Evolutionary conservation across 2,113 vertebrate genomes (phyloP).

Genomic region (Pleuronectes platessa): DNA sequence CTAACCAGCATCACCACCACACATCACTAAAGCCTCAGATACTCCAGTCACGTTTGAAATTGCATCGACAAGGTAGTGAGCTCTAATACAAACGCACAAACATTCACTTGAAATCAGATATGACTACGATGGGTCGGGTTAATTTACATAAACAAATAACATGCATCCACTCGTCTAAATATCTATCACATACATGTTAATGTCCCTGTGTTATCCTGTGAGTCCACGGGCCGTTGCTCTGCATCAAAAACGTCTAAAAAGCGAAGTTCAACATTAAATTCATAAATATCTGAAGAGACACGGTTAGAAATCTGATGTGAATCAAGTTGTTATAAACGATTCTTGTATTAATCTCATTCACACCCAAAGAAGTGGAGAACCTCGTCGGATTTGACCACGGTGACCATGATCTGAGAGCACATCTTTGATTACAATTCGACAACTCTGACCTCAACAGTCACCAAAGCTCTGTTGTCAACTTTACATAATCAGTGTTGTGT

Average conservation of each 20-base stretch:
- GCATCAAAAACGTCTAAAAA: conserved; percentile 24
- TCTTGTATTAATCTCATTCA: not conserved
- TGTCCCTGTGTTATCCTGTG: conserved; percentile 4
- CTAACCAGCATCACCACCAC: conserved; percentile 39
- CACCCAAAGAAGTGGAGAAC: conserved; percentile 23
- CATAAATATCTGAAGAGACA: conserved; percentile 31
- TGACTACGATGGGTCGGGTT: conserved; percentile 3
- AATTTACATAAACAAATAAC: conserved; percentile 36
- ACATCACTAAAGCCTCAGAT: conserved; percentile 13
- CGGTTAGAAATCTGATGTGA: conserved; percentile 1
- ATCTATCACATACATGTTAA: conserved; percentile 30
- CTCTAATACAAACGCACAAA: conserved; percentile 41
- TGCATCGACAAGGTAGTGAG: conserved; percentile 38
- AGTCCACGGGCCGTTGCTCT: conserved; percentile 12
- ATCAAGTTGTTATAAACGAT: conserved; percentile 8
- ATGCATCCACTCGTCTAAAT: conserved; percentile 71
- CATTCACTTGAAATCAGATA: conserved; percentile 21
- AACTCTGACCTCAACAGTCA: conserved; percentile 14
- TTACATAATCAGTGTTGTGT: not conserved
- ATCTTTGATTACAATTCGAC: conserved; percentile 8
- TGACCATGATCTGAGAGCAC: not conserved
- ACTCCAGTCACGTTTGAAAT: conserved; percentile 29
- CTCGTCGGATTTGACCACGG: not conserved
- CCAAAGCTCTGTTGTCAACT: not conserved
- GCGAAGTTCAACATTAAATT: conserved; percentile 10